Evolutionary conservation across 2,888 invertebrate genomes (phyloP).

Genomic region (Protula sp.): DNA sequence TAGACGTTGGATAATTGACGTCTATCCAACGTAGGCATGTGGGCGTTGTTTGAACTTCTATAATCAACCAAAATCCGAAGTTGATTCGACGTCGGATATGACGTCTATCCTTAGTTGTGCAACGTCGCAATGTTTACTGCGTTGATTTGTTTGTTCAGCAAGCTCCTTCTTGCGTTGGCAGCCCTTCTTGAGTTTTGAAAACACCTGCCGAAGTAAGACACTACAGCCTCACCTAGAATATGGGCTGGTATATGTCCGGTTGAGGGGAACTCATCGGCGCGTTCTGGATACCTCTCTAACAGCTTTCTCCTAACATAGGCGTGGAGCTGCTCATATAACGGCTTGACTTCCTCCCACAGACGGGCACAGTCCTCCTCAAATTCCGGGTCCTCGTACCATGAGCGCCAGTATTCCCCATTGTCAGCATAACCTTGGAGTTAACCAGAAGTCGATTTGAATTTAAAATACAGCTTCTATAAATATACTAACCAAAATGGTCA

Average conservation of each 20-base stretch:
- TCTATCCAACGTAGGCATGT: no score
- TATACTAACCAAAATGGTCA: background rate
- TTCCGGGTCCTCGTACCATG: conserved; percentile 71
- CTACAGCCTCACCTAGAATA: conserved; percentile 67
- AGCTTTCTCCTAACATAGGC: conserved; percentile 46
- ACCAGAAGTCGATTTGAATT: no score
- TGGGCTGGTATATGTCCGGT: conserved; percentile 82
- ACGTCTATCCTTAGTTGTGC: no score
- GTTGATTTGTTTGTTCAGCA: no score
- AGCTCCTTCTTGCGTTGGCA: no score
- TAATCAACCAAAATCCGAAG: no score
- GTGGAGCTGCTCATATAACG: conserved; percentile 49
- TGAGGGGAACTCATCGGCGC: conserved; percentile 28
- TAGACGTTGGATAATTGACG: no score
- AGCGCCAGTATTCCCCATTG: conserved; percentile 83
- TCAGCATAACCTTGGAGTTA: conserved; percentile 77
- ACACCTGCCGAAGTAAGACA: no score
- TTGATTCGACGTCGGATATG: no score
- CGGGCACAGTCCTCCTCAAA: conserved; percentile 55
- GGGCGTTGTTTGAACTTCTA: no score
- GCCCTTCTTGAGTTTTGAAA: no score
- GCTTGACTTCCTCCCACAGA: conserved; percentile 41
- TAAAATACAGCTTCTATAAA: background rate
- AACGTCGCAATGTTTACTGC: no score
- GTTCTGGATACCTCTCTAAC: conserved; percentile 25